Evolutionary conservation across 1,140 invertebrate genomes (phyloP).

Genomic region (Monochamus saltuarius): DNA sequence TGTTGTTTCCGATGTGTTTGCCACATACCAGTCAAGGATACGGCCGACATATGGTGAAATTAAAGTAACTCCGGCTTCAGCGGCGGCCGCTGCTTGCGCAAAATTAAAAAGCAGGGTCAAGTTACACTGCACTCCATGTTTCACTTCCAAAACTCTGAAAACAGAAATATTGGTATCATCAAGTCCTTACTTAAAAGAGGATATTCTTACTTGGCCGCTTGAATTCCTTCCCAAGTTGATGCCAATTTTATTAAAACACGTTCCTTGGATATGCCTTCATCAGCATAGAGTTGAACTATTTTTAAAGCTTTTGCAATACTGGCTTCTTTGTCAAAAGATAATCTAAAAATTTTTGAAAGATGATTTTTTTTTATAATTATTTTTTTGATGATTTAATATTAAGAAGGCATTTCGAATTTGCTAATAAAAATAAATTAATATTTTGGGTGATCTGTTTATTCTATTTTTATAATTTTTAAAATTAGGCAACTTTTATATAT

Average conservation of each 20-base stretch:
- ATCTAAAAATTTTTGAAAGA: too few species aligned
- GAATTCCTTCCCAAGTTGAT: slow-evolving; percentile 99
- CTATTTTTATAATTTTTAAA: too few species aligned
- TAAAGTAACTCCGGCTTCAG: slow-evolving; percentile 94
- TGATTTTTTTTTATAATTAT: neutral
- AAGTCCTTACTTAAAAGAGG: neutral
- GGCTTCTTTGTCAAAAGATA: slow-evolving; percentile 92
- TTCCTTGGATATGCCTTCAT: slow-evolving; percentile 87
- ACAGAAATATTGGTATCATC: slow-evolving; percentile 24
- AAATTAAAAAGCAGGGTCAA: slow-evolving; percentile 97
- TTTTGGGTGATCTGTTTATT: too few species aligned
- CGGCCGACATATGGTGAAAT: slow-evolving; percentile 92
- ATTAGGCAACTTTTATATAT: too few species aligned
- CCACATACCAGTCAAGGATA: slow-evolving; percentile 95
- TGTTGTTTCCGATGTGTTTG: slow-evolving; percentile 78
- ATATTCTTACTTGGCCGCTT: slow-evolving; percentile 82
- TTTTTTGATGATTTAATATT: too few species aligned
- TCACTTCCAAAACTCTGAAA: slow-evolving; percentile 81
- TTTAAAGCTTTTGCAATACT: slow-evolving; percentile 88
- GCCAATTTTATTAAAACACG: slow-evolving; percentile 95
- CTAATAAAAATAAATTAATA: too few species aligned
- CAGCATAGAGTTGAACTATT: slow-evolving; percentile 87
- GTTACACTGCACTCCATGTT: slow-evolving; percentile 96
- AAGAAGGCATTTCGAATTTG: too few species aligned
- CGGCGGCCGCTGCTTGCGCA: slow-evolving; percentile 95